Percentiles rank a stretch among this genome's conserved stretches.
Evolutionary conservation across 2,888 invertebrate species (phyloP).

Genomic region (Pyralis farinalis): DNA sequence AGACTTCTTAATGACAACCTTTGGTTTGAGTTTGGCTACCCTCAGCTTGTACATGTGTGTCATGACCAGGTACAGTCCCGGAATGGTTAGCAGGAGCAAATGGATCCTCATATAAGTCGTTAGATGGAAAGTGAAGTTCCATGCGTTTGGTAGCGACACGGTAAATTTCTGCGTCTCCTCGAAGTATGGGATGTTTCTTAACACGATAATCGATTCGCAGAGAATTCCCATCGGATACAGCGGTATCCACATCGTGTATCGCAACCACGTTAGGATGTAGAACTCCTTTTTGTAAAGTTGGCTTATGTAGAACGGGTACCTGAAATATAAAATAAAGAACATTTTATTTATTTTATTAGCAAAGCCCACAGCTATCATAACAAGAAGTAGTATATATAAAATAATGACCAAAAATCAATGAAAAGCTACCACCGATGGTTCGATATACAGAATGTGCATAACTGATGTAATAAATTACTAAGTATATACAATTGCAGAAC

Average conservation of each 20-base stretch:
- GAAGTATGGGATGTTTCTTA: conserved; percentile 93
- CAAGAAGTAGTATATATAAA: too few relatives aligned
- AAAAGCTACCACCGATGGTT: too few relatives aligned
- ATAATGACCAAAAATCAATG: too few relatives aligned
- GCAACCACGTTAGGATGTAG: conserved; percentile 91
- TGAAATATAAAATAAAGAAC: conserved; percentile 59
- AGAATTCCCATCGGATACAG: conserved; percentile 95
- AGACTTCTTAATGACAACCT: conserved; percentile 64
- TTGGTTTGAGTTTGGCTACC: conserved; percentile 82
- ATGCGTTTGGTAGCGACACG: conserved; percentile 89
- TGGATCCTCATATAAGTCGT: conserved; percentile 90
- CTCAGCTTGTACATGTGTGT: conserved; percentile 91
- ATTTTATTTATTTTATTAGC: too few relatives aligned
- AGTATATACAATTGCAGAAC: too few relatives aligned
- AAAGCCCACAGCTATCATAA: too few relatives aligned
- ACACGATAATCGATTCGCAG: conserved; percentile 90
- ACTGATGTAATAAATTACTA: too few relatives aligned
- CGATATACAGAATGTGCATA: too few relatives aligned
- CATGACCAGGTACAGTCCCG: conserved; percentile 89
- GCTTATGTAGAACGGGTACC: conserved; percentile 96
- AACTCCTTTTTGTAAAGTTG: conserved; percentile 88
- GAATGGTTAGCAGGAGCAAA: conserved; percentile 87
- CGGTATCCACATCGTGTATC: conserved; percentile 96
- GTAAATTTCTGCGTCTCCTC: conserved; percentile 91
- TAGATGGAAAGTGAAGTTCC: conserved; percentile 94